Evolutionary conservation across 2,113 vertebrate genomes (phyloP).

Genomic region (Aramus guarauna): DNA sequence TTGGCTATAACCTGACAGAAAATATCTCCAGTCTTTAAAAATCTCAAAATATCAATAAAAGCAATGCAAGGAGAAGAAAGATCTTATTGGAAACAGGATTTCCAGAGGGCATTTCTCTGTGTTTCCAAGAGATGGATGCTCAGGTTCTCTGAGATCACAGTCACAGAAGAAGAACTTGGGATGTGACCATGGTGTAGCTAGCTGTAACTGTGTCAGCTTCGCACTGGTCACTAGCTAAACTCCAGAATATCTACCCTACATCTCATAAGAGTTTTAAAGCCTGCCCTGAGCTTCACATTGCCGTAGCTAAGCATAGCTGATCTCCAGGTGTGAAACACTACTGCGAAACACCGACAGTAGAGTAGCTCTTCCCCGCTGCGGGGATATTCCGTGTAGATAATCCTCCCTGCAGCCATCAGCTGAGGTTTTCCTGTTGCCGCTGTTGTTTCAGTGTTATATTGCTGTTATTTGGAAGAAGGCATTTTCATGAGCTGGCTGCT

Average conservation of each 20-base stretch:
- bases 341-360: neutral
- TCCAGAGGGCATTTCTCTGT: neutral
- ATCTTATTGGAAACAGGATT: neutral
- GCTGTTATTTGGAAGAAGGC: neutral
- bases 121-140: neutral
- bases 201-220: neutral
- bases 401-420: neutral
- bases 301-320: neutral
- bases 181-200: neutral
- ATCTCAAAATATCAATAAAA: neutral
- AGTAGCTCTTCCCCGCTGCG: neutral
- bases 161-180: neutral
- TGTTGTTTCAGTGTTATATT: neutral
- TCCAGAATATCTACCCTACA: neutral
- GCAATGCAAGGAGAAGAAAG: neutral
- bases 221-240: neutral
- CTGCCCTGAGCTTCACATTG: neutral
- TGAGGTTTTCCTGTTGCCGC: neutral
- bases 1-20: neutral
- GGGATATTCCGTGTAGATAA: rapidly evolving
- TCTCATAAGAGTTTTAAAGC: neutral
- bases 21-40: neutral
- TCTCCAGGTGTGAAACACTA: neutral
- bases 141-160: neutral
- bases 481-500: neutral